Base-by-base conservation (phyloP, 2,888 invertebrate species). In the Euproctis similis region DNA sequence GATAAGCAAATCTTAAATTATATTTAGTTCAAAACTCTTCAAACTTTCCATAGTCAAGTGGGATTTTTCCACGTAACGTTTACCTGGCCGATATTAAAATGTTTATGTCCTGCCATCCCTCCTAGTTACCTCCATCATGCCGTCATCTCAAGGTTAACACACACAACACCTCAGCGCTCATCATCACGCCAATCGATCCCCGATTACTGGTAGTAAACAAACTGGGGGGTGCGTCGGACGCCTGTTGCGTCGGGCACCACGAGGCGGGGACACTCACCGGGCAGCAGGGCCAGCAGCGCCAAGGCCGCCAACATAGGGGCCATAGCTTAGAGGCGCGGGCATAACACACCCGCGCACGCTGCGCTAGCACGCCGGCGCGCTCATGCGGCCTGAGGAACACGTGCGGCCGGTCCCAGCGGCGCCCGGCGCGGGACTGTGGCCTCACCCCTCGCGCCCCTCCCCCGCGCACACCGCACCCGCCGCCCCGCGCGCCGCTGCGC, bases 261-360 rank as follows among this genome's bases (percentile, higher is more conserved):
- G 49, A 47, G 35, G 45, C 42, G 42, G 32, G n/a, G 31, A 35
- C 62, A 77, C 82, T 82, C 80, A 82, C 82, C 82, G 72, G 82
- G 77, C 59, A 82, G 68, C 58, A 81, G 64, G 64, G 75, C 72
- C 61, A 81, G 65, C 60, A 82, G 74, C 70, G 75, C 76, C 69
- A 77, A 56, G 72, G 76, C 78, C 75, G 61, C 72, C 69, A 80
- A 57, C 60, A 81, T 48, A 56, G 70, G 67, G 77, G 70, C 76
- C 81, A 80, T 81, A 64, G 65, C 77, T 66, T 73, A 68, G 68
- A 65, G 71, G 81, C 81, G 81, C 81, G 81, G 81, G 78, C 81
- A 80, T 78, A 78, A 75, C 80, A 77, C 81, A 77, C 78, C 77
- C 80, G 81, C 80, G 80, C 80, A 68, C 75, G 74, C 73, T 69